A percentile compares a stretch with the other conserved stretches of the same genome.
phyloP scores from a whole-genome alignment of 2,888 invertebrate species.

The Tetramorium bicarinatum region DNA sequence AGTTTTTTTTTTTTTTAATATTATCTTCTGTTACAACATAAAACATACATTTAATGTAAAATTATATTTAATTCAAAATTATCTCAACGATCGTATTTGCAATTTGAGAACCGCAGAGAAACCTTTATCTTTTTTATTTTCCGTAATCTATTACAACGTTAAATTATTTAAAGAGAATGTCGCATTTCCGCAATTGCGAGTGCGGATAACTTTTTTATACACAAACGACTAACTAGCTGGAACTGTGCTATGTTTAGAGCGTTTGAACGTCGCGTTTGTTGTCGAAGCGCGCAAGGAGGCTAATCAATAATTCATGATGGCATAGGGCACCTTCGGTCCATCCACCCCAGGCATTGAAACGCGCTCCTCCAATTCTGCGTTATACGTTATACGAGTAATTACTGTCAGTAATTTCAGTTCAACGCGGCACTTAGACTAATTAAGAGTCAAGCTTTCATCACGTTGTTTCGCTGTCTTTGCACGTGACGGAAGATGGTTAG shows the following conservation, averaged over 20 bases:
- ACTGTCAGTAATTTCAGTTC: constrained; percentile 44
- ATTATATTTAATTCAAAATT: constrained; percentile 4
- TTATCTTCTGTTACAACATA: background rate
- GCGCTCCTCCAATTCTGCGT: constrained; percentile 4
- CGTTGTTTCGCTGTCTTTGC: background rate
- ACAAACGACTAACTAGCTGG: background rate
- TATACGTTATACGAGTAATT: constrained; percentile 43
- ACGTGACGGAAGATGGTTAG: constrained; percentile 6
- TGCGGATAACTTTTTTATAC: background rate
- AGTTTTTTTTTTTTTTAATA: background rate
- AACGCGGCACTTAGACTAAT: constrained; percentile 46
- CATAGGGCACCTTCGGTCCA: background rate
- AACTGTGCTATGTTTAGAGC: constrained; percentile 18
- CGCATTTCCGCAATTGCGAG: background rate
- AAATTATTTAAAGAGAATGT: background rate
- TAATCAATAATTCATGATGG: constrained; percentile 50
- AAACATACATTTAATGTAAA: background rate
- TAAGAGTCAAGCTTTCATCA: constrained; percentile 27
- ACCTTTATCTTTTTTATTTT: constrained; percentile 56
- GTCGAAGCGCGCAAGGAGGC: constrained; percentile 41
- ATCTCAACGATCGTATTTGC: background rate
- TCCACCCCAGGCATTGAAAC: constrained; percentile 11
- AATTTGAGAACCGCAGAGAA: background rate
- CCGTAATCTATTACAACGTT: background rate
- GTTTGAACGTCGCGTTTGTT: background rate